phyloP scores from a whole-genome alignment of 2,888 invertebrate species.

The Criorhina ranunculi region DNA sequence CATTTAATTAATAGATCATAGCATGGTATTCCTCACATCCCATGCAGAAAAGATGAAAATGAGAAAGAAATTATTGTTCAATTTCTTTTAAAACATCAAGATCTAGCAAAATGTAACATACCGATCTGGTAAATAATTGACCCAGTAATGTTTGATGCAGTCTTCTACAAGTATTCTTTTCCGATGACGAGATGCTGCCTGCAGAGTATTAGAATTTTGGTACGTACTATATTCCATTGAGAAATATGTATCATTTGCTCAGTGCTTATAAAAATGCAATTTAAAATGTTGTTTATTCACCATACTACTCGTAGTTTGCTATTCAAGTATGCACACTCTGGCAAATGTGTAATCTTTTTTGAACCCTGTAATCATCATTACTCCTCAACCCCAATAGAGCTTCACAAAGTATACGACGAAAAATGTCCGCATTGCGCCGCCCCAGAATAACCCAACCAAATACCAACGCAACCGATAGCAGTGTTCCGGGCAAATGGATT shows the following conservation, averaged over 20 bases:
- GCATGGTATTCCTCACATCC: too few species aligned
- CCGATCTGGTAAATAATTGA: too few species aligned
- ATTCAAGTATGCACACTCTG: constrained; percentile 17
- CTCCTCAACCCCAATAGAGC: constrained; percentile 8
- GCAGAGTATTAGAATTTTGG: too few species aligned
- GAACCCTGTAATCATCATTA: constrained; percentile 23
- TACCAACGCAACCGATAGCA: constrained; percentile 14
- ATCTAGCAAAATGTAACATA: too few species aligned
- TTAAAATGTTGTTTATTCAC: constrained; percentile 23
- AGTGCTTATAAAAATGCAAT: constrained; percentile 7
- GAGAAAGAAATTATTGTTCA: too few species aligned
- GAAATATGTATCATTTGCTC: background rate
- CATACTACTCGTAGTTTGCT: background rate
- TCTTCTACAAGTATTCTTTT: too few species aligned
- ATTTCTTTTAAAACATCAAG: too few species aligned
- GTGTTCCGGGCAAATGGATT: constrained; percentile 24
- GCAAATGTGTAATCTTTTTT: constrained; percentile 26
- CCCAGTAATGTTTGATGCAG: too few species aligned
- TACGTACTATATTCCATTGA: background rate
- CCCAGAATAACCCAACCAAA: constrained; percentile 5
- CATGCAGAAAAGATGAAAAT: too few species aligned
- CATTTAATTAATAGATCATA: too few species aligned
- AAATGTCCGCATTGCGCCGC: constrained; percentile 37
- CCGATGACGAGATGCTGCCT: too few species aligned
- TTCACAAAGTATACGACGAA: constrained; percentile 5